Base-by-base conservation (phyloP, 2,113 vertebrate genomes). In the Camelus bactrianus region DNA sequence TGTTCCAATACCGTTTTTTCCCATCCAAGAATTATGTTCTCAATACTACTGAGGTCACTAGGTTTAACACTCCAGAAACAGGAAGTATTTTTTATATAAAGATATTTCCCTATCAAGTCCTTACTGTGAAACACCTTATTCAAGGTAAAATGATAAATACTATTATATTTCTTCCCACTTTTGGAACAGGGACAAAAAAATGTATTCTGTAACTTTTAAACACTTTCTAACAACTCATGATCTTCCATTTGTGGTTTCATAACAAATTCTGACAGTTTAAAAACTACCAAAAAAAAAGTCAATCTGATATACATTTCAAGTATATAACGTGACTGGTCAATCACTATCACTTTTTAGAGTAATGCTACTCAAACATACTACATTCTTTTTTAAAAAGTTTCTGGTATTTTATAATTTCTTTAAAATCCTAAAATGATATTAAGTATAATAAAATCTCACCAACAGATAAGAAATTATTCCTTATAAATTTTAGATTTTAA, bases 251-350 rank as follows among this genome's bases (percentile, higher is more conserved):
- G 30, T 81, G n/a, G 30, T 75, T 94, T 93, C 52, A 94, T 94
- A 95, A 92, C 89, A 95, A 95, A 89, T 96, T 97, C 97, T 96
- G 95, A 97, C 96, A 97, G 96, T 97, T 96, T 89, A 89, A 91
- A 87, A 72, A 58, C 69, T n/a, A 69, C 26, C 38, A 42, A 42
- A 87, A 92, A 7, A 3, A 92, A 89, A 91, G 13, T 73, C 75
- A 92, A 94, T 42, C 3, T 42, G 17, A 30, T 65, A 77, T 13
- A 77, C 13, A 62, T n/a, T 92, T 88, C 70, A 91, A 89, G 67
- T 91, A 89, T 48, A 1, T 11, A 84, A 50, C 17, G 28, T 73
- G 81, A 77, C 14, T 28, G 22, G 48, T 54, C 80, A 94, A 82
- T 82, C 88, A 96, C 79, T 95, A 64, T 94, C 84, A 96, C 12